Conservation (phyloP, 2,797 vertebrate species). For the Argya squamiceps region DNA sequence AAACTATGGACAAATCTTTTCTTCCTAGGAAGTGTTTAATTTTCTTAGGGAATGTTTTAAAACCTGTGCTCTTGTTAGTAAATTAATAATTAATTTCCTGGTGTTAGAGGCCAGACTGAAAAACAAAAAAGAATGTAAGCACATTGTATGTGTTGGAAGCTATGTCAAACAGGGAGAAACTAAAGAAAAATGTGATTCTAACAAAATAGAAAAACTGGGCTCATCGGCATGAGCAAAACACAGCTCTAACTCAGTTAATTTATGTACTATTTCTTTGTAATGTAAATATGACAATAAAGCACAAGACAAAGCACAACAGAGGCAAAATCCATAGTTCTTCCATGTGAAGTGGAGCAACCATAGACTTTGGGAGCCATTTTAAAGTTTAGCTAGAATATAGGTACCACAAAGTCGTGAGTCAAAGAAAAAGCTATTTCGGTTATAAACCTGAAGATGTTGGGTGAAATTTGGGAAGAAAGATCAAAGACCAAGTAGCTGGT, state of each 20-base stretch:
- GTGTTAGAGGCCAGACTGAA: not conserved
- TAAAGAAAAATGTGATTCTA: not conserved
- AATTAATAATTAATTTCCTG: not conserved
- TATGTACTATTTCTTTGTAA: not conserved
- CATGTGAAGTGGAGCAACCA: not conserved
- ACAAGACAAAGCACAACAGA: not conserved
- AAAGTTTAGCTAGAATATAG: not conserved
- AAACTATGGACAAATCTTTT: not conserved
- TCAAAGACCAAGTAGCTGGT: conserved; percentile 12
- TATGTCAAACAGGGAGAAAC: not conserved
- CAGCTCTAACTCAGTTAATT: not conserved
- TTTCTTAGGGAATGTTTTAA: not conserved
- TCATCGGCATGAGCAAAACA: not conserved
- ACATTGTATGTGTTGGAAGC: not conserved
- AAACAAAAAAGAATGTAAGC: not conserved
- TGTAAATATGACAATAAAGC: not conserved
- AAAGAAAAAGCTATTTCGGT: not conserved
- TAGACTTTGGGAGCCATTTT: not conserved
- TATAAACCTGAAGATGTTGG: not conserved
- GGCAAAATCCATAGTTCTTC: not conserved
- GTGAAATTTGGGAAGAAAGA: conserved; percentile 3
- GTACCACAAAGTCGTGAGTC: not conserved
- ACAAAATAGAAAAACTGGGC: not conserved
- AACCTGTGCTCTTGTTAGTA: not conserved
- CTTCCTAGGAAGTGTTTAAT: not conserved